A percentile compares a stretch with the other conserved stretches of the same genome.
Conservation (phyloP, 2,888 invertebrate species). For the Lagria hirta region DNA sequence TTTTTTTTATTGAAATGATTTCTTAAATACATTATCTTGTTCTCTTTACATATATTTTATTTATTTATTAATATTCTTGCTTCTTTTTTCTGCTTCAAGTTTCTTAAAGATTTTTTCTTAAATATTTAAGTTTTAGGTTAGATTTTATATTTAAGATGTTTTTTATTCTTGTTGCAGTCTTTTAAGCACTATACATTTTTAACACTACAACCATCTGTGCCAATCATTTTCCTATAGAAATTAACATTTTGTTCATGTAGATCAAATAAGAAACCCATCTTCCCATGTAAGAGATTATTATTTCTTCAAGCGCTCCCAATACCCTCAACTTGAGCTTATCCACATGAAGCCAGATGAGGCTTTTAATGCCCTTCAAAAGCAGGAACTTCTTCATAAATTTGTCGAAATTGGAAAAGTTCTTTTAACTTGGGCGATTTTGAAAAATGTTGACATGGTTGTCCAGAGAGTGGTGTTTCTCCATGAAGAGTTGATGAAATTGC, state of each 20-base stretch:
- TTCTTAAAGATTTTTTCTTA: too few relatives aligned
- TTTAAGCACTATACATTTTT: too few relatives aligned
- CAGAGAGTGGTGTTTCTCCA: conserved; percentile 97
- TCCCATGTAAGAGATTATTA: conserved; percentile 92
- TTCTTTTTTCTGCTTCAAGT: too few relatives aligned
- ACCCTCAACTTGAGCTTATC: conserved; percentile 93
- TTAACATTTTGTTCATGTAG: conserved; percentile 59
- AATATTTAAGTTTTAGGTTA: too few relatives aligned
- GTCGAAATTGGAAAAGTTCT: conserved; percentile 96
- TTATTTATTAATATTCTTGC: too few relatives aligned
- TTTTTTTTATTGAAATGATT: too few relatives aligned
- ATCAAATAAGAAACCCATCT: conserved; percentile 93
- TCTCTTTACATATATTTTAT: too few relatives aligned
- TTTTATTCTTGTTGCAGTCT: too few relatives aligned
- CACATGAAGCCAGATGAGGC: conserved; percentile 93
- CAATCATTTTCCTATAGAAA: too few relatives aligned
- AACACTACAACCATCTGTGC: too few relatives aligned
- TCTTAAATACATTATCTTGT: too few relatives aligned
- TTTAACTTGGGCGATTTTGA: conserved; percentile 87
- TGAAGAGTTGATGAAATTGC: conserved; percentile 97
- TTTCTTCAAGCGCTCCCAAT: conserved; percentile 81
- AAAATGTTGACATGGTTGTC: conserved; percentile 91
- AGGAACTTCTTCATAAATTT: conserved; percentile 90
- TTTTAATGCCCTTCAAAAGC: conserved; percentile 83
- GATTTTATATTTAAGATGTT: too few relatives aligned